These are phyloP conservation scores for Triplophysa rosa DNA, from an alignment of 2,113 vertebrate genomes.

Conservation along the genomic window DNA sequence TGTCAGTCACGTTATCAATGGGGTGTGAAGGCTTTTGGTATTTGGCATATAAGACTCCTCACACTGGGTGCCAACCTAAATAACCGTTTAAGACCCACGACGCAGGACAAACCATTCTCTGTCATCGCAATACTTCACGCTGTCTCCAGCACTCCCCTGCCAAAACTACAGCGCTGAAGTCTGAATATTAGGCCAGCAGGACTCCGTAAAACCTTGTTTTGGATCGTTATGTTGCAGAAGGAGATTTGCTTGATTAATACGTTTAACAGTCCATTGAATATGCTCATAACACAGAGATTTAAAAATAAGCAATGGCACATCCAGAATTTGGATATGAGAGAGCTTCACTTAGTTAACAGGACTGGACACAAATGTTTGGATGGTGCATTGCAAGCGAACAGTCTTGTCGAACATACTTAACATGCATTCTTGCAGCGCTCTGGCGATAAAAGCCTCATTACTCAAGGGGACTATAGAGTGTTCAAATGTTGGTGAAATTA, in stretches of 20 bases:
- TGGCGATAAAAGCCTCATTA: too few species aligned
- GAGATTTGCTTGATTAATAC: conserved; percentile 42
- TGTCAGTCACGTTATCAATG: conserved; percentile 76
- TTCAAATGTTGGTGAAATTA: too few species aligned
- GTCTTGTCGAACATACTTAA: too few species aligned
- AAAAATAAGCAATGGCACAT: conserved; percentile 12
- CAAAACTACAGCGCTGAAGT: conserved; percentile 53
- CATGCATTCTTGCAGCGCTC: too few species aligned
- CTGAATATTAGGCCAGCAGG: conserved; percentile 17
- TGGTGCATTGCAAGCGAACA: too few species aligned
- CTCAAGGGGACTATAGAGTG: too few species aligned
- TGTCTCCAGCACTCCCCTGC: conserved; percentile 69
- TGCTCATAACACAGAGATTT: conserved; percentile 11
- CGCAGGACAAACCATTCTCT: conserved; percentile 72
- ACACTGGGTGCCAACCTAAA: conserved; percentile 69
- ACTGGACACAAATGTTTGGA: not conserved
- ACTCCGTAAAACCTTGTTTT: conserved; percentile 15
- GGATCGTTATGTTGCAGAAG: not conserved
- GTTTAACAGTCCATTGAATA: conserved; percentile 31
- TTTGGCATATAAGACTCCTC: conserved; percentile 62
- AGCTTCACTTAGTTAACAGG: not conserved
- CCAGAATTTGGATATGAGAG: conserved; percentile 13
- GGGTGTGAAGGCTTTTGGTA: conserved; percentile 72
- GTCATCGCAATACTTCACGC: conserved; percentile 71
- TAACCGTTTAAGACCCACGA: conserved; percentile 66